Evolutionary conservation across 2,113 vertebrate genomes (phyloP).

Genomic region (Paraplagusia blochii): DNA sequence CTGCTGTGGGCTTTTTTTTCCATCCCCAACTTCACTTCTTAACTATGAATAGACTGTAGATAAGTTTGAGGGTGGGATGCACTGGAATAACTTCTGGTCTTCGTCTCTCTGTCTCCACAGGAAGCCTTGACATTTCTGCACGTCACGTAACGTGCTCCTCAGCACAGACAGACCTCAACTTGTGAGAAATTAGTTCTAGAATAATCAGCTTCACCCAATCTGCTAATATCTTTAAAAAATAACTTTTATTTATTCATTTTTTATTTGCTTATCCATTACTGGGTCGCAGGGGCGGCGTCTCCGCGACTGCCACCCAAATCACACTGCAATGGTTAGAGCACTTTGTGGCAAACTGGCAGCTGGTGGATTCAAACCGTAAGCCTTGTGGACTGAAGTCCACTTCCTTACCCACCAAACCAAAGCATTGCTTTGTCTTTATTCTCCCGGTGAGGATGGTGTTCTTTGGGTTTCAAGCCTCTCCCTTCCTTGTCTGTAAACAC

Average conservation of each 20-base stretch:
- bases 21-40: slow-evolving; percentile 12
- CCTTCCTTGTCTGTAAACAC: too few relatives aligned
- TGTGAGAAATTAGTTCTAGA: slow-evolving; percentile 14
- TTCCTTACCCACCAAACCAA: too few relatives aligned
- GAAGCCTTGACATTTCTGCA: slow-evolving; percentile 27
- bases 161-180: slow-evolving; percentile 10
- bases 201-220: slow-evolving; percentile 1
- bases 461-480: too few relatives aligned
- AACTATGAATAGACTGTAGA: slow-evolving; percentile 35
- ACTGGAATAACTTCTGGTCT: slow-evolving; percentile 6
- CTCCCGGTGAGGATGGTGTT: slow-evolving; percentile 6
- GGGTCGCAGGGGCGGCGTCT: too few relatives aligned
- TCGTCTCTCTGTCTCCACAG: slow-evolving; percentile 1
- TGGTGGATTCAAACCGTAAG: too few relatives aligned
- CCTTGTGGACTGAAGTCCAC: too few relatives aligned
- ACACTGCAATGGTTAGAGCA: too few relatives aligned
- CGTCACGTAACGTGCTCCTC: slow-evolving; percentile 7
- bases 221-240: neutral
- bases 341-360: too few relatives aligned
- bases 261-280: too few relatives aligned
- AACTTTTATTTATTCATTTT: slow-evolving; percentile 1
- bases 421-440: slow-evolving; percentile 61
- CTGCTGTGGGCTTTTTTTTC: slow-evolving; percentile 1
- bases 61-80: slow-evolving; percentile 25
- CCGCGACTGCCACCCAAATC: too few relatives aligned